phyloP scores from a whole-genome alignment of 2,888 invertebrate genomes.

The Cataglyphis rosenhaueri region DNA sequence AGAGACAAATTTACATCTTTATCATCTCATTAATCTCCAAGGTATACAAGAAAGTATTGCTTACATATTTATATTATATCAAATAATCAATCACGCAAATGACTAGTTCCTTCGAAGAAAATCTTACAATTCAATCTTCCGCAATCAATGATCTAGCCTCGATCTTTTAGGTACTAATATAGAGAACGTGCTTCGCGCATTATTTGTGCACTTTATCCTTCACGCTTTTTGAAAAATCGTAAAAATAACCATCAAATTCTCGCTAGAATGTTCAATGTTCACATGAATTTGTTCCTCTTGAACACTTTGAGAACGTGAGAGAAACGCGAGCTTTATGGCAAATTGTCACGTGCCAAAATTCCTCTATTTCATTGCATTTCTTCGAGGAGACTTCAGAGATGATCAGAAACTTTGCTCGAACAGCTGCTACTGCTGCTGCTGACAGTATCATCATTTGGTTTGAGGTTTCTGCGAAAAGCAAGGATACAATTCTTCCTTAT shows the following conservation, averaged over 20 bases:
- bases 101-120: neutral
- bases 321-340: conserved; percentile 13
- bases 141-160: neutral
- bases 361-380: conserved; percentile 18
- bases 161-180: neutral
- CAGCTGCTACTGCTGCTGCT: conserved; percentile 39
- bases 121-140: neutral
- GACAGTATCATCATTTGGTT: conserved; percentile 50
- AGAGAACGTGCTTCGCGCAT: neutral
- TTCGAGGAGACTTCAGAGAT: conserved; percentile 25
- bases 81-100: neutral
- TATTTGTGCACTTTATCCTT: neutral
- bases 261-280: neutral
- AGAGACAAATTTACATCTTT: neutral
- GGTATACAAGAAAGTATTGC: neutral
- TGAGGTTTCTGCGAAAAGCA: conserved; percentile 60
- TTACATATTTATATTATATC: neutral
- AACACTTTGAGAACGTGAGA: neutral
- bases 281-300: neutral
- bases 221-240: neutral
- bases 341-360: conserved; percentile 3
- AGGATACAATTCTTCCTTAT: conserved; percentile 20
- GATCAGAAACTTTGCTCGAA: conserved; percentile 69
- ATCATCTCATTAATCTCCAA: neutral
- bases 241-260: neutral